Base-by-base conservation (phyloP, 1,140 invertebrate species). In the Paralvinella palmiformis region DNA sequence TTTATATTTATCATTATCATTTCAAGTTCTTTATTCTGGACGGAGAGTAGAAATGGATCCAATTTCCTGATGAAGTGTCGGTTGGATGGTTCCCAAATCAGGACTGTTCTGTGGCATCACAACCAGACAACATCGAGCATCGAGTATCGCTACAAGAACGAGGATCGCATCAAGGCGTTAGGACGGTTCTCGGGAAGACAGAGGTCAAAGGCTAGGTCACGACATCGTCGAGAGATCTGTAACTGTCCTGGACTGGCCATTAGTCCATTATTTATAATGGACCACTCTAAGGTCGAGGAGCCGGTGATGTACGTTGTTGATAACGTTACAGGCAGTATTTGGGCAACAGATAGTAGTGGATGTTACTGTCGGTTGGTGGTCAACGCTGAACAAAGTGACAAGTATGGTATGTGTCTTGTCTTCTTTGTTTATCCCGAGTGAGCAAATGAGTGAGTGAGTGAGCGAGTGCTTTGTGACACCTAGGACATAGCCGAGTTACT, bases 221-320 rank as follows among this genome's bases (percentile, higher is more conserved):
- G 22, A 60, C 52, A 3, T 35, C 58, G 41, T 24, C 53, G 55
- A 60, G 48, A 44, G 31, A 59, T 4, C 13, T 37, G 86, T 71
- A 85, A 83, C 59, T 88, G 87, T 70, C 41, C 35, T n/a, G 24
- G 32, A 7, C 59, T 60, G 36, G 5, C 59, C 41, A 27, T 45
- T n/a, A 24, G 17, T 13, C 20, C 6, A 22, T 32, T 45, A 22
- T 86, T 90, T 66, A 81, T 86, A 0, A 75, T 90, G 1, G 88
- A 91, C 71, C 85, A 87, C 69, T 84, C 85, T 0, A 83, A 85
- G 29, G 75, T 79, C 7, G 75, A 83, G 4, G 78, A 82, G 63
- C 85, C 85, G 6, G 81, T 85, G 68, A 70, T 91, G 1, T 84
- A 88, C 55, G 90, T 88, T 84, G 78, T 87, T 2, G 85, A 88